Conservation (phyloP, 2,888 invertebrate species). For the Scaptomyza flava region DNA sequence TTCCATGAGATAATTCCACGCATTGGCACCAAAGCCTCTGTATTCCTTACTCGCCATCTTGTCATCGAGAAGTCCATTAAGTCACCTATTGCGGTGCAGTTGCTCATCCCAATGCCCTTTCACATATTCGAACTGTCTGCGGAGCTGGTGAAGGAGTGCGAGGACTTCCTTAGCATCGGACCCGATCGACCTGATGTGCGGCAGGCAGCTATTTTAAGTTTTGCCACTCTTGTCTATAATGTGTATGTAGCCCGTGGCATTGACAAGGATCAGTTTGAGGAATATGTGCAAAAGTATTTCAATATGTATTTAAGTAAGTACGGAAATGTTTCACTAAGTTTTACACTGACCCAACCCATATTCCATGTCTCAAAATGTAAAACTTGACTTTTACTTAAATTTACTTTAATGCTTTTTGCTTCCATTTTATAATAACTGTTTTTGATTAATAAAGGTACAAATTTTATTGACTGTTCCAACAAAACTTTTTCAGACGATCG, state of each 20-base stretch:
- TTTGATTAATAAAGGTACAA: not conserved
- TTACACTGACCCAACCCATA: too few relatives aligned
- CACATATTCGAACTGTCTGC: slow-evolving; percentile 87
- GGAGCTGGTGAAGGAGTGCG: slow-evolving; percentile 86
- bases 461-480: not conserved
- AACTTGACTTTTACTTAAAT: too few relatives aligned
- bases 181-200: slow-evolving; percentile 86
- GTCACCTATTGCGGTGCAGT: slow-evolving; percentile 87
- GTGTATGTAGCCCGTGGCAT: slow-evolving; percentile 86
- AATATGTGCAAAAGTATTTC: slow-evolving; percentile 89
- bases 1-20: slow-evolving; percentile 90
- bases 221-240: slow-evolving; percentile 88
- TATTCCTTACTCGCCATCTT: slow-evolving; percentile 88
- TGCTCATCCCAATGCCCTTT: slow-evolving; percentile 89
- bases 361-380: too few relatives aligned
- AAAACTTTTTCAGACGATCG: slow-evolving; percentile 86
- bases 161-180: slow-evolving; percentile 85
- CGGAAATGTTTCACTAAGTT: not conserved
- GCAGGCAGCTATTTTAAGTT: slow-evolving; percentile 89
- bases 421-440: not conserved
- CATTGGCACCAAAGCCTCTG: slow-evolving; percentile 88
- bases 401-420: not conserved
- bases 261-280: slow-evolving; percentile 88
- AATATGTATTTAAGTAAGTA: slow-evolving; percentile 88
- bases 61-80: slow-evolving; percentile 87